phyloP scores from a whole-genome alignment of 2,888 invertebrate species.

The Ditylenchus weischeri region DNA sequence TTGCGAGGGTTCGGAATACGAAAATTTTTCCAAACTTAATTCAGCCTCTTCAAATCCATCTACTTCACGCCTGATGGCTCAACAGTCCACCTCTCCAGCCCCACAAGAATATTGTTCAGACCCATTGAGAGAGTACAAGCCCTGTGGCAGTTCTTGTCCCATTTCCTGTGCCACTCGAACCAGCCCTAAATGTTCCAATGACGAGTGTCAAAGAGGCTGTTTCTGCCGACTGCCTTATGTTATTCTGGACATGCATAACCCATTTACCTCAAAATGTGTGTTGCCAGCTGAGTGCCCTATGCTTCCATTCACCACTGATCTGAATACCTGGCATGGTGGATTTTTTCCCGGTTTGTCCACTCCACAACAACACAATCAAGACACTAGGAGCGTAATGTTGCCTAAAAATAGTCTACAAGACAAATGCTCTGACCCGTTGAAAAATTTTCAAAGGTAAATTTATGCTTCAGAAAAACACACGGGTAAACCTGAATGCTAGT shows the following conservation, averaged over 20 bases:
- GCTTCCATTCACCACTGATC: slow-evolving; percentile 18
- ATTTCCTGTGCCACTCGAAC: slow-evolving; percentile 49
- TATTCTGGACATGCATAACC: slow-evolving; percentile 30
- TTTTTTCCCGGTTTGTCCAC: slow-evolving; percentile 16
- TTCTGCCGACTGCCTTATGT: slow-evolving; percentile 34
- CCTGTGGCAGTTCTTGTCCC: slow-evolving; percentile 51
- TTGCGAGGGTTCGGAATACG: too few relatives aligned
- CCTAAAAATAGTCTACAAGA: slow-evolving; percentile 4
- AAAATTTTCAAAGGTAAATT: slow-evolving; percentile 26
- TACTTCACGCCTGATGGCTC: neutral
- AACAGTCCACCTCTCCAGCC: neutral
- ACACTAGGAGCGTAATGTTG: neutral
- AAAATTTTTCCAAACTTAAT: too few relatives aligned
- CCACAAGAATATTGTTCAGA: slow-evolving; percentile 19
- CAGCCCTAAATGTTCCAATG: slow-evolving; percentile 21
- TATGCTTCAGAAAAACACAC: too few relatives aligned
- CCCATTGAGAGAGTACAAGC: slow-evolving; percentile 15
- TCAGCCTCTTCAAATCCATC: neutral
- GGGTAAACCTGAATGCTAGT: too few relatives aligned
- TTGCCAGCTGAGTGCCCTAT: slow-evolving; percentile 32
- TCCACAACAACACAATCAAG: neutral
- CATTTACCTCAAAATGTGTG: slow-evolving; percentile 27
- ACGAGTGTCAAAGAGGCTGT: slow-evolving; percentile 25
- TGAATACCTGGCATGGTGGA: slow-evolving; percentile 25
- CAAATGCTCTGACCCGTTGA: slow-evolving; percentile 33